These are phyloP conservation scores for Chloroceryle amazona DNA, from an alignment of 2,797 vertebrate species.

Conservation along the genomic window DNA sequence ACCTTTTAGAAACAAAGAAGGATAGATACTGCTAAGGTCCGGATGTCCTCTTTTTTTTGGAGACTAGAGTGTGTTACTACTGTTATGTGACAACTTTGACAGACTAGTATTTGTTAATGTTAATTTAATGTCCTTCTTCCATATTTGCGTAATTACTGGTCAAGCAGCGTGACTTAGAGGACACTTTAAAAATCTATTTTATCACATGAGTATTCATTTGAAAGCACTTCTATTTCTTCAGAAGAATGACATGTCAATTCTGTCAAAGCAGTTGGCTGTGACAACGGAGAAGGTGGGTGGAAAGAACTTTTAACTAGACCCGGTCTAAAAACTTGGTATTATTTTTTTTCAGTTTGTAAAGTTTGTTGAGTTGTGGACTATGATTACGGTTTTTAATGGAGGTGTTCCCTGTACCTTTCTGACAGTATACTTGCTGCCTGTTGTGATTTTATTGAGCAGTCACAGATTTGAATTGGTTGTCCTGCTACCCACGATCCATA, in stretches of 20 bases:
- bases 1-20: not conserved
- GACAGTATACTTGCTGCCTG: not conserved
- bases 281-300: not conserved
- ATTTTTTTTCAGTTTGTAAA: not conserved
- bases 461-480: not conserved
- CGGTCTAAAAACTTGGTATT: not conserved
- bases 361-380: not conserved
- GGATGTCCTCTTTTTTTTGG: not conserved
- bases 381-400: not conserved
- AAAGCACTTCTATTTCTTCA: conserved; percentile 39
- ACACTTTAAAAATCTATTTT: conserved; percentile 27
- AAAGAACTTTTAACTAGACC: not conserved
- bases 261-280: not conserved
- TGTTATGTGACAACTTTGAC: not conserved
- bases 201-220: conserved; percentile 7
- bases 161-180: not conserved
- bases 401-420: not conserved
- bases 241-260: not conserved
- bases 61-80: not conserved
- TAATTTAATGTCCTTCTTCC: not conserved
- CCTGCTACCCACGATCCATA: not conserved
- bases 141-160: conserved; percentile 18
- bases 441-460: not conserved
- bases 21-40: not conserved
- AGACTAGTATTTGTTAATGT: conserved; percentile 11